phyloP scores from a whole-genome alignment of 2,797 vertebrate species.

The Triplophysa bombifrons region DNA sequence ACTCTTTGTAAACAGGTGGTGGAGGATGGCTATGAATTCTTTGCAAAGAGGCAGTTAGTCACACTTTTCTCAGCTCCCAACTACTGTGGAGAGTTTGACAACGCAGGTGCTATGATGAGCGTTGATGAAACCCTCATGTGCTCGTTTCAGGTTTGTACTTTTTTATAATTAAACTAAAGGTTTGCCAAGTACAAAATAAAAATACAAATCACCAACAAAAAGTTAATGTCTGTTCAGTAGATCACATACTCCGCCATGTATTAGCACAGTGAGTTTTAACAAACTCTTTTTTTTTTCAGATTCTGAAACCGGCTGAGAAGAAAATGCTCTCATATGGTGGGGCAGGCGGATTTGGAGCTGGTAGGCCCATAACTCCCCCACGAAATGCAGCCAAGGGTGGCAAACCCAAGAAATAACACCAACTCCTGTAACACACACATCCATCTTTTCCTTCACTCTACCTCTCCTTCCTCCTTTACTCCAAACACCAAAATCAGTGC shows the following conservation, averaged over 20 bases:
- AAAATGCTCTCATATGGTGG: constrained; percentile 76
- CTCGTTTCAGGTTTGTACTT: constrained; percentile 77
- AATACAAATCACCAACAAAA: background rate
- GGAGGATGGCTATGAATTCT: constrained; percentile 84
- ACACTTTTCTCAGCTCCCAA: constrained; percentile 84
- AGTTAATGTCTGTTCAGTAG: background rate
- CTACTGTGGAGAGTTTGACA: constrained; percentile 84
- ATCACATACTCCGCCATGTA: background rate
- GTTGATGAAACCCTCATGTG: constrained; percentile 85
- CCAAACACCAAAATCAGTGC: constrained; percentile 63
- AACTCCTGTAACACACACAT: constrained; percentile 60
- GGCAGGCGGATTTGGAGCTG: constrained; percentile 73
- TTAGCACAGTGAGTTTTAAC: background rate
- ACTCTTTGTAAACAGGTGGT: constrained; percentile 69
- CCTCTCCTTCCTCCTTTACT: constrained; percentile 78
- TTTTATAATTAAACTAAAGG: background rate
- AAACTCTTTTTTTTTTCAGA: constrained; percentile 61
- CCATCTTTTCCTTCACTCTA: constrained; percentile 71
- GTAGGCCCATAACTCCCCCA: constrained; percentile 81
- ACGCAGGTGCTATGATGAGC: constrained; percentile 84
- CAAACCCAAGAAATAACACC: constrained; percentile 83
- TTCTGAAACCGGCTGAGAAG: constrained; percentile 84
- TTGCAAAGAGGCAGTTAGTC: constrained; percentile 82
- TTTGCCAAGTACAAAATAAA: too few relatives aligned
- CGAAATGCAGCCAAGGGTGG: constrained; percentile 68